Percentiles rank a stretch among this genome's conserved stretches.
Conservation (phyloP, 2,113 vertebrate genomes). For the Nothoprocta perdicaria region DNA sequence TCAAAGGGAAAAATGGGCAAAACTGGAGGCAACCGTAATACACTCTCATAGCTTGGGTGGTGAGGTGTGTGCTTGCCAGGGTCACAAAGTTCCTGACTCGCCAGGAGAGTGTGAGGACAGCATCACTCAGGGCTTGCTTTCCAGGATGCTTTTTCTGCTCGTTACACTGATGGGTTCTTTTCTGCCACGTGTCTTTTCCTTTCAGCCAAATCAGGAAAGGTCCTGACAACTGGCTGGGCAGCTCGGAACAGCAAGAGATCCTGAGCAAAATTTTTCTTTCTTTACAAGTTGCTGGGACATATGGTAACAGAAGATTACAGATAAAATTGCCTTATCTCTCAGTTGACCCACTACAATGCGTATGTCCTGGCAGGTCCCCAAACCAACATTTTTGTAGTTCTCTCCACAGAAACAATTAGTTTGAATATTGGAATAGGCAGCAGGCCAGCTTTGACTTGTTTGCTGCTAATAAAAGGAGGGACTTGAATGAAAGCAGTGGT, state of each 20-base stretch:
- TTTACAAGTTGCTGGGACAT: conserved; percentile 38
- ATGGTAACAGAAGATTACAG: conserved; percentile 19
- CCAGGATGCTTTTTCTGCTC: conserved; percentile 16
- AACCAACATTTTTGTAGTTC: neutral
- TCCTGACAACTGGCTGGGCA: conserved; percentile 28
- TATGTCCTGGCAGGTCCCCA: conserved; percentile 28
- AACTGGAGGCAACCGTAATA: neutral
- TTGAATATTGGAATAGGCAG: neutral
- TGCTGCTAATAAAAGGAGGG: neutral
- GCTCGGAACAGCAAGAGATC: conserved; percentile 28
- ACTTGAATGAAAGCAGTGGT: neutral
- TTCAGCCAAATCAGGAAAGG: conserved; percentile 45
- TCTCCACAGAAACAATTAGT: conserved; percentile 13
- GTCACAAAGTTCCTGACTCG: neutral
- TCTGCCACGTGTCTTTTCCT: conserved; percentile 57
- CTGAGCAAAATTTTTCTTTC: conserved; percentile 36
- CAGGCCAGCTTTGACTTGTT: neutral
- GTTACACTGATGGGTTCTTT: neutral
- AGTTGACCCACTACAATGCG: conserved; percentile 1
- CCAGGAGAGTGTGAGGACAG: conserved; percentile 16
- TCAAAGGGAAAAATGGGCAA: neutral
- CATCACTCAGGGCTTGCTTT: conserved; percentile 40
- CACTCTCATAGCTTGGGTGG: neutral
- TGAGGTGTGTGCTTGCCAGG: neutral
- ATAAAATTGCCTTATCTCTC: conserved; percentile 44